phyloP scores from a whole-genome alignment of 2,797 vertebrate genomes.

The Sparus aurata region DNA sequence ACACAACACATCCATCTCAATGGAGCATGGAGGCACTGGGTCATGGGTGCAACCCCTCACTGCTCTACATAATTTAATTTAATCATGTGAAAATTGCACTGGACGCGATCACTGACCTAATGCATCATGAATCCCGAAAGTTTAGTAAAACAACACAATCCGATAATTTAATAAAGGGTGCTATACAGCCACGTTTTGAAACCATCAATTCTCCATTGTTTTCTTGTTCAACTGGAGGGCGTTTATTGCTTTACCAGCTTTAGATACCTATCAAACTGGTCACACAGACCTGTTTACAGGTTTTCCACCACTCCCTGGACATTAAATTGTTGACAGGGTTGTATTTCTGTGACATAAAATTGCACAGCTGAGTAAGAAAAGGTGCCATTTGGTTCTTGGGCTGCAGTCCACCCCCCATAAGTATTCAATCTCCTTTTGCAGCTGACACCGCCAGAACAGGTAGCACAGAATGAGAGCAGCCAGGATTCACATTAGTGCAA shows the following conservation, averaged over 20 bases:
- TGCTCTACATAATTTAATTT: conserved; percentile 20
- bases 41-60: conserved; percentile 6
- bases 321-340: conserved; percentile 16
- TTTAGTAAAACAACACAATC: neutral
- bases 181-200: neutral
- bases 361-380: conserved; percentile 10
- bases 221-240: neutral
- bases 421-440: conserved; percentile 13
- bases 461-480: neutral
- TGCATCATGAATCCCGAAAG: conserved; percentile 11
- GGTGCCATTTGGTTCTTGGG: conserved; percentile 23
- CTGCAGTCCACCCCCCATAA: conserved; percentile 2
- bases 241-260: neutral
- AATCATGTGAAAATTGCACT: conserved; percentile 21
- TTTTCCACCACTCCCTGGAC: neutral
- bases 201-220: neutral
- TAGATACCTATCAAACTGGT: neutral
- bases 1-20: too few species aligned
- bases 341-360: conserved; percentile 30
- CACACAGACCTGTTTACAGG: neutral
- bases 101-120: conserved; percentile 4
- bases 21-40: conserved; percentile 16
- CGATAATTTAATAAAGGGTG: neutral
- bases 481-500: neutral
- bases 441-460: conserved; percentile 5